phyloP scores from a whole-genome alignment of 2,797 vertebrate species.

The Etheostoma nigrum region DNA sequence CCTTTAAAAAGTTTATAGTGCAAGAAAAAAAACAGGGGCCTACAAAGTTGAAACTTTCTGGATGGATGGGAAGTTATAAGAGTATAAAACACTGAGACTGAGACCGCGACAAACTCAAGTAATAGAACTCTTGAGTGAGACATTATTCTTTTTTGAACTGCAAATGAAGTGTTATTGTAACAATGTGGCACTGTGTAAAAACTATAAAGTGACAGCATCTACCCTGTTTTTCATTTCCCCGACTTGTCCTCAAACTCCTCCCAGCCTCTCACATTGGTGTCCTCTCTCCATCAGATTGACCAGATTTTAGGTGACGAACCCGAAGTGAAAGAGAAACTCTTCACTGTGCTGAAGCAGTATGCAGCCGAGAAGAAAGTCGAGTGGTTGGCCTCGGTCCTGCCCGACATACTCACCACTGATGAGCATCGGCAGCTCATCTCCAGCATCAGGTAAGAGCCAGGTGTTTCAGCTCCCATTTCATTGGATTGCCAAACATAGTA shows the following conservation, averaged over 20 bases:
- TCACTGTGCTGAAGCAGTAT: constrained; percentile 92
- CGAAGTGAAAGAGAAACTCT: constrained; percentile 91
- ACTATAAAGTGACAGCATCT: not conserved
- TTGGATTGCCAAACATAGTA: not conserved
- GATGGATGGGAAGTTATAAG: not conserved
- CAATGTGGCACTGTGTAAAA: not conserved
- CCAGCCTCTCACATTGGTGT: constrained; percentile 1
- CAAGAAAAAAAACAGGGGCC: not conserved
- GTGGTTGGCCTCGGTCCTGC: constrained; percentile 89
- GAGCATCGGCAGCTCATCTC: constrained; percentile 90
- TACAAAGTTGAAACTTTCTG: not conserved
- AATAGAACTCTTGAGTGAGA: not conserved
- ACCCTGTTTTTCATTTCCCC: not conserved
- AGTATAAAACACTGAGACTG: not conserved
- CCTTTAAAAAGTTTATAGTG: not conserved
- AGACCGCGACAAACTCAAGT: not conserved
- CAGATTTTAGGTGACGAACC: constrained; percentile 90
- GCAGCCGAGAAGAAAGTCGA: constrained; percentile 93
- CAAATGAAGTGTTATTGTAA: not conserved
- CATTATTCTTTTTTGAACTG: not conserved
- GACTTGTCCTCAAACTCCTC: not conserved
- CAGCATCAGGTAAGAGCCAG: constrained; percentile 90
- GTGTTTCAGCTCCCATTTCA: constrained; percentile 14
- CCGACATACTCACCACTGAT: constrained; percentile 88
- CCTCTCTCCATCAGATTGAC: constrained; percentile 86